Evolutionary conservation across 92 coral and sea anemone species (phyloP).

Genomic region (Isaurus tuberculatus): DNA sequence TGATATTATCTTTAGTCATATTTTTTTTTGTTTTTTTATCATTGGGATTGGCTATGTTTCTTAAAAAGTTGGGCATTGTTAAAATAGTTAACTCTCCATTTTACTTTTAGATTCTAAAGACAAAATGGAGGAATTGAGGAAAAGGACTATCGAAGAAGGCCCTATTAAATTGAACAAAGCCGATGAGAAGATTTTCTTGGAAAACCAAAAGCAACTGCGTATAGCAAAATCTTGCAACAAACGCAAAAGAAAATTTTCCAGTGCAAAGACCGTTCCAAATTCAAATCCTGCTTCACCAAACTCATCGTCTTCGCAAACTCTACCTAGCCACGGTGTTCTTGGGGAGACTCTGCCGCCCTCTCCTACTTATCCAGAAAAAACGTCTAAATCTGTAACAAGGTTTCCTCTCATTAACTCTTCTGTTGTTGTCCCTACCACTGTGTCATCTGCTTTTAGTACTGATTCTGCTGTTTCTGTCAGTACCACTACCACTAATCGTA

Average conservation of each 20-base stretch:
- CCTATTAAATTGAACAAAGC: slow-evolving; percentile 12
- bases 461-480: slow-evolving; percentile 1
- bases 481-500: not conserved
- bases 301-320: not conserved
- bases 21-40: not conserved
- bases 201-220: not conserved
- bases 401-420: not conserved
- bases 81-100: not conserved
- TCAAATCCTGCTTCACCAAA: slow-evolving; percentile 17
- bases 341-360: slow-evolving; percentile 29
- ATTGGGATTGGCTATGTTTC: not conserved
- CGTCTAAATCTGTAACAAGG: not conserved
- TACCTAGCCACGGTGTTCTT: slow-evolving; percentile 20
- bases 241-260: slow-evolving; percentile 1
- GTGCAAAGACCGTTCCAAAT: slow-evolving; percentile 5
- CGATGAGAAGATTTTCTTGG: not conserved
- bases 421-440: slow-evolving; percentile 9
- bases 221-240: not conserved
- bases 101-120: slow-evolving; percentile 11
- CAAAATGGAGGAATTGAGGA: slow-evolving; percentile 12
- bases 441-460: not conserved
- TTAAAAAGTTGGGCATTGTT: not conserved
- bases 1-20: not conserved
- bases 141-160: slow-evolving; percentile 5
- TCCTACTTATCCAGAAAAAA: slow-evolving; percentile 16